Evolutionary conservation across 2,888 invertebrate species (phyloP), one percentile per base, ranked within the genome.

Genomic region (Frankliniella intonsa): DNA sequence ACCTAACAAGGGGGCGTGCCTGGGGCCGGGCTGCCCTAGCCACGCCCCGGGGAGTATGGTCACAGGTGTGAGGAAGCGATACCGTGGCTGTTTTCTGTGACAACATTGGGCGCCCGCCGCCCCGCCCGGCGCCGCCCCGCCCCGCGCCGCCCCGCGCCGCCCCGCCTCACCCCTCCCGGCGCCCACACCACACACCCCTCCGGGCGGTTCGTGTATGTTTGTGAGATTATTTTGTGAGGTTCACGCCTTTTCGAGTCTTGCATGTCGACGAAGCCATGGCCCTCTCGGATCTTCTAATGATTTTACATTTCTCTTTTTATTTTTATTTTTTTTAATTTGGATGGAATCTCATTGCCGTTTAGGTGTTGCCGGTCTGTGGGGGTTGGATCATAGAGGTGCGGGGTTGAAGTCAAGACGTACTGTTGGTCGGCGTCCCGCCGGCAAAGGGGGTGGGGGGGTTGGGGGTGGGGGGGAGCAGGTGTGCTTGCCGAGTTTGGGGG

Each of bases 41-140:
- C 55, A 0, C 14, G 8, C 22, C 69, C 69, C 9, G 17, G 62
- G 62, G 17, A 62, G 17, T 38, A 38, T 62, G 62, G 62, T n/a
- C 62, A n/a, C 62, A 62, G 62, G 62, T 62, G 62, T 14, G 62
- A 62, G 62, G 62, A 62, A 62, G 62, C 62, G 62, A 62, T 62
- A 62, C 62, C 38, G 38, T 10, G 62, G 19, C 62, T 62, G 62
- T 62, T 62, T 62, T 62, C 14, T 62, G 62, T 62, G 62, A 76
- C 69, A 76, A 76, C 69, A 25, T 55, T 55, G 55, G 14, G 55
- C 55, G 14, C 69, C 69, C 55, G 2, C n/a, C n/a, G 55, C 55
- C 55, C 55, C 17, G 2, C 14, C 55, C 55, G 55, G 7, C 22
- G 22, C 22, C 69, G 69, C 69, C 69, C 25, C 17, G 22, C 69